Percentiles rank a stretch among this genome's conserved stretches.
These are phyloP conservation scores for Diplogasteroides magnus DNA, from an alignment of 1,140 invertebrate species.

Conservation along the genomic window DNA sequence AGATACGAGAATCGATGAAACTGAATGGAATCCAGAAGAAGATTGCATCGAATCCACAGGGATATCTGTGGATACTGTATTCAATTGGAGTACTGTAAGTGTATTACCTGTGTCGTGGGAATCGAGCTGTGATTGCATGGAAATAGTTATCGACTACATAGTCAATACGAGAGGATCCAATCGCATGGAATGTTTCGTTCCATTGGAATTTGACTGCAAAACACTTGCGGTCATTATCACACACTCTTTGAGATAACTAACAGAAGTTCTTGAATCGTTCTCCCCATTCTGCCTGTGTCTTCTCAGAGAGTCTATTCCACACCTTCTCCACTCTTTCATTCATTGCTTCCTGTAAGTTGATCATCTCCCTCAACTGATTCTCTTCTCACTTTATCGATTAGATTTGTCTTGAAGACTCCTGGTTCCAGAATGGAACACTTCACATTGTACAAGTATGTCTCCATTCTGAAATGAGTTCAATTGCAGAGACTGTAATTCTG, in stretches of 20 bases:
- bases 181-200: conserved; percentile 30
- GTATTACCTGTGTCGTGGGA: conserved; percentile 31
- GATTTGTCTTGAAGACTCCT: conserved; percentile 35
- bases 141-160: conserved; percentile 46
- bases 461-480: conserved; percentile 35
- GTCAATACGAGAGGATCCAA: conserved; percentile 33
- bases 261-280: conserved; percentile 42
- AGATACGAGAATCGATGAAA: conserved; percentile 33
- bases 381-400: conserved; percentile 28
- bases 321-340: conserved; percentile 35
- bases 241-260: conserved; percentile 24
- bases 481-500: background rate
- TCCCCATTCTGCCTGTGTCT: conserved; percentile 40
- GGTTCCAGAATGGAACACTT: conserved; percentile 45
- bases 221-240: no score
- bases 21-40: conserved; percentile 37
- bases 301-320: conserved; percentile 33
- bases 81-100: background rate
- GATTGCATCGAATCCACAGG: conserved; percentile 40
- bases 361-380: background rate
- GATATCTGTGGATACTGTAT: conserved; percentile 26
- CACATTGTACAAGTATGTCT: conserved; percentile 35
- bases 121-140: conserved; percentile 43
- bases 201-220: conserved; percentile 39
- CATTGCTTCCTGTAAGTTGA: conserved; percentile 26